phyloP scores from a whole-genome alignment of 2,797 vertebrate genomes.

The Liasis olivaceus region DNA sequence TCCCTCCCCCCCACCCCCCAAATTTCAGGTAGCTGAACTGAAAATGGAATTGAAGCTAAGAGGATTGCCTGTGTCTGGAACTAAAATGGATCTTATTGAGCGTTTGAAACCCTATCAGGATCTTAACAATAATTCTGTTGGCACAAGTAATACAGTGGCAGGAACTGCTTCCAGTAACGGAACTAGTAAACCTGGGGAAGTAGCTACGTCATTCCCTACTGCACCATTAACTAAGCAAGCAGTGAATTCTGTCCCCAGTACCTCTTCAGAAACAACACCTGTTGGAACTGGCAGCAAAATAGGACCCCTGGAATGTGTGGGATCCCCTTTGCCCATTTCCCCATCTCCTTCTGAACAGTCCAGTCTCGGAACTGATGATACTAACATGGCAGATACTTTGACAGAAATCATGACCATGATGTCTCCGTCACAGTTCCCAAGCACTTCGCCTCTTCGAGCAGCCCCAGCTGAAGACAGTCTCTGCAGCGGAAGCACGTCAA shows the following conservation, averaged over 20 bases:
- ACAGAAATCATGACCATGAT: slow-evolving; percentile 76
- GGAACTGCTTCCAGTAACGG: slow-evolving; percentile 60
- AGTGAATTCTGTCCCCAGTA: slow-evolving; percentile 50
- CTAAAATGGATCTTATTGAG: slow-evolving; percentile 94
- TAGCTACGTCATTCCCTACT: slow-evolving; percentile 67
- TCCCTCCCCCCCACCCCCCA: neutral
- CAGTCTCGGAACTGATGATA: slow-evolving; percentile 81
- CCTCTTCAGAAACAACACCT: slow-evolving; percentile 67
- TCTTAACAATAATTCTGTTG: slow-evolving; percentile 66
- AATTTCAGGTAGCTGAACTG: slow-evolving; percentile 89
- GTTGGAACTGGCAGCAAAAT: slow-evolving; percentile 48
- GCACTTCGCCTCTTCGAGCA: slow-evolving; percentile 69
- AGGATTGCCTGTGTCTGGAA: slow-evolving; percentile 93
- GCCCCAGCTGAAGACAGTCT: slow-evolving; percentile 71
- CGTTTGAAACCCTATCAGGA: slow-evolving; percentile 88
- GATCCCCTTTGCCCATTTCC: slow-evolving; percentile 84
- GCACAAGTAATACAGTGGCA: slow-evolving; percentile 54
- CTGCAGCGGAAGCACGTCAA: slow-evolving; percentile 57
- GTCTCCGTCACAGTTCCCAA: slow-evolving; percentile 75
- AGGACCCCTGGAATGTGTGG: slow-evolving; percentile 66
- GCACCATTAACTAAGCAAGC: slow-evolving; percentile 62
- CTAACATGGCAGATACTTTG: slow-evolving; percentile 73
- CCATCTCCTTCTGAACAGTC: slow-evolving; percentile 87
- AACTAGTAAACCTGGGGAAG: slow-evolving; percentile 68
- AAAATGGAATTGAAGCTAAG: slow-evolving; percentile 93